Evolutionary conservation across 1,140 invertebrate genomes (phyloP), one percentile per base, ranked within the genome.

Genomic region (Orchesella cincta): DNA sequence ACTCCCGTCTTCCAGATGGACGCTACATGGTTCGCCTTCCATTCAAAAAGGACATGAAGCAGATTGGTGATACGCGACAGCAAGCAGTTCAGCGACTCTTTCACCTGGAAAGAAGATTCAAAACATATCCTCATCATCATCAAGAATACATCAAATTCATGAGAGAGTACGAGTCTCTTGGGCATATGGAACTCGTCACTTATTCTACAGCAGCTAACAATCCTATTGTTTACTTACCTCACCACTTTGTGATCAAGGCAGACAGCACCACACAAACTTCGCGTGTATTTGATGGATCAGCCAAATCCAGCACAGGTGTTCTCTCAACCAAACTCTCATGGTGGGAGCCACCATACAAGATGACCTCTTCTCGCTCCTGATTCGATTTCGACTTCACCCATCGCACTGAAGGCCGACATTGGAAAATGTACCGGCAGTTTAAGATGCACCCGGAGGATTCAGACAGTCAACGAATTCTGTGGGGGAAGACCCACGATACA

Each of bases 391-490:
- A 73, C 75, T 78, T 64, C 81, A 85, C 77, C 72, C 33, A 76
- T 84, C 57, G 84, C 83, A 28, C 78, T 88, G 26, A 78, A 81
- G 20, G 84, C 83, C 20, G 86, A 88, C 79, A 83, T 87, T 3
- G 81, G 78, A 28, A 85, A 76, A 86, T 86, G 82, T 87, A 85
- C 35, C 33, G 73, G 16, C 78, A 82, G 77, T 77, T 83, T 33
- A 35, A 29, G 31, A 67, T 82, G 1, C 36, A 79, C 64, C 12
- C 26, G 28, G 73, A 72, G 23, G 74, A 81, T 26, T 39, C 39
- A 28, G 33, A 74, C 12, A 78, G 78, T 57, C 76, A 80, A 64
- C 71, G 73, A 64, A 78, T 83, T 26, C 28, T 81, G 12, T 82
- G 83, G 80, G 77, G 23, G 51, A 83, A n/a, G 26, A 52, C 18